These are phyloP conservation scores for Macaria notata DNA, from an alignment of 2,888 invertebrate species.

Conservation along the genomic window DNA sequence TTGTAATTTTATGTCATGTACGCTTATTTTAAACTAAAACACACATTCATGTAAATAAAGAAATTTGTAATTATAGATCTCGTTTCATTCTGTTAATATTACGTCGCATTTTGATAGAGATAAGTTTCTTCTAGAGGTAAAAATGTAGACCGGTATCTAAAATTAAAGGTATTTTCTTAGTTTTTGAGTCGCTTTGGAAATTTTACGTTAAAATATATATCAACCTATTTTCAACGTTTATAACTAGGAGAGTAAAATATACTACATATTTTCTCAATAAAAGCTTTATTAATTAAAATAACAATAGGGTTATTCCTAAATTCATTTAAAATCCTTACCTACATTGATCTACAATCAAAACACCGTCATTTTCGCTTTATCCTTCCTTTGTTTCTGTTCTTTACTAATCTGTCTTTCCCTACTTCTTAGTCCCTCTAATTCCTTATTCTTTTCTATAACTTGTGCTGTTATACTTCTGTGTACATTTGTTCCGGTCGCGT, in stretches of 20 bases:
- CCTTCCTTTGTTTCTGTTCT: slow-evolving; percentile 87
- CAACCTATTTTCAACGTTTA: not conserved
- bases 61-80: slow-evolving; percentile 69
- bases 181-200: too few species aligned
- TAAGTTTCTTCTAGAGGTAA: too few species aligned
- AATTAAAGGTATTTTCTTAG: too few species aligned
- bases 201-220: too few species aligned
- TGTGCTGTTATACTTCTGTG: slow-evolving; percentile 84
- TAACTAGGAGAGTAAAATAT: not conserved
- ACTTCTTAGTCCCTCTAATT: slow-evolving; percentile 81
- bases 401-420: slow-evolving; percentile 84
- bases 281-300: too few species aligned
- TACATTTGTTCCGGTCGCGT: slow-evolving; percentile 82
- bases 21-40: slow-evolving; percentile 82
- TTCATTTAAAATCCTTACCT: too few species aligned
- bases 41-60: slow-evolving; percentile 77
- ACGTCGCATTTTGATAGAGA: too few species aligned
- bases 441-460: slow-evolving; percentile 83
- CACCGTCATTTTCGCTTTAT: slow-evolving; percentile 88
- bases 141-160: too few species aligned
- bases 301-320: too few species aligned
- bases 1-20: slow-evolving; percentile 81
- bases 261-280: not conserved
- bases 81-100: slow-evolving; percentile 45
- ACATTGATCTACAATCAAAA: slow-evolving; percentile 76